phyloP scores from a whole-genome alignment of 2,888 invertebrate species.

The Penaeus monodon region DNA sequence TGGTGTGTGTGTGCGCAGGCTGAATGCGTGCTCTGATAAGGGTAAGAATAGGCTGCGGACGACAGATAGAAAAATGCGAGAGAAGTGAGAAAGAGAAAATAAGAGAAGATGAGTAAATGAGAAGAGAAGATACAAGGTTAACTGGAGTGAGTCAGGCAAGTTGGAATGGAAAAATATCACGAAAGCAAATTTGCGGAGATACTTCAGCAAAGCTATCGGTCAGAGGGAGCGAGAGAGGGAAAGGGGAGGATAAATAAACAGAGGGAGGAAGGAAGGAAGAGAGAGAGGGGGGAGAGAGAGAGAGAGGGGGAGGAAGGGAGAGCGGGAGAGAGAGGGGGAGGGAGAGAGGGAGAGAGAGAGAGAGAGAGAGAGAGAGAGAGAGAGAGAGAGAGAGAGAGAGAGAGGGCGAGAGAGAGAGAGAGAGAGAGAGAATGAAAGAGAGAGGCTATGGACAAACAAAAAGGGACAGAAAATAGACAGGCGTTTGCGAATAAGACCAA shows the following conservation, averaged over 20 bases:
- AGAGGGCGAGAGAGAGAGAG: not conserved
- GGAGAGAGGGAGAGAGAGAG: not conserved
- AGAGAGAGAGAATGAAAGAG: not conserved
- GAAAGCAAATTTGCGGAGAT: not conserved
- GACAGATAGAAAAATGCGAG: not conserved
- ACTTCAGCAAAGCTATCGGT: not conserved
- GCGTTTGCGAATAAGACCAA: too few relatives aligned
- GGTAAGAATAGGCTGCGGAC: not conserved
- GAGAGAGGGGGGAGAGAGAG: not conserved
- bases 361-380: not conserved
- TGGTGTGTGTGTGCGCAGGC: too few relatives aligned
- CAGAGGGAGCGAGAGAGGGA: not conserved
- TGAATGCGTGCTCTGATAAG: too few relatives aligned
- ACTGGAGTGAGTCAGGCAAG: not conserved
- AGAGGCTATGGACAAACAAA: too few relatives aligned
- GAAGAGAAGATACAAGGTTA: not conserved
- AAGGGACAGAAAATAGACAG: too few relatives aligned
- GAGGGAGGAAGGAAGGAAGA: not conserved
- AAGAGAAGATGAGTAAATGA: not conserved
- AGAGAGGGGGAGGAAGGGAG: not conserved
- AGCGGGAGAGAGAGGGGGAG: not conserved
- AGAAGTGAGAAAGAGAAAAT: constrained; percentile 1
- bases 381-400: not conserved
- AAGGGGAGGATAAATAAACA: not conserved
- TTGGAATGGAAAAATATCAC: constrained; percentile 2